Evolutionary conservation across 2,113 vertebrate species (phyloP).

Genomic region (Cinclus cinclus): DNA sequence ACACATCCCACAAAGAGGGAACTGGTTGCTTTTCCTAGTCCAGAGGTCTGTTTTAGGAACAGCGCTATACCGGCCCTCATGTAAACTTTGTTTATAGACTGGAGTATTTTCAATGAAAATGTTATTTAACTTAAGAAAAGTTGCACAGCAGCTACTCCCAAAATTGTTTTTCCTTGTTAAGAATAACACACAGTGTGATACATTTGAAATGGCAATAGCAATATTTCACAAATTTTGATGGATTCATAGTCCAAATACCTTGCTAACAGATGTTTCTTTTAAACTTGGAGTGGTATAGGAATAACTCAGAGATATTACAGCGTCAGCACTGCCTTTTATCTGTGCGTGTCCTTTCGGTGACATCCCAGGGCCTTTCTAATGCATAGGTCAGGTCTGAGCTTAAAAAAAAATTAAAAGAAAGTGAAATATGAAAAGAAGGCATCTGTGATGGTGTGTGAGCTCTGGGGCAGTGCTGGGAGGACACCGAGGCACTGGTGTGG

Average conservation of each 20-base stretch:
- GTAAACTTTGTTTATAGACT: slow-evolving; percentile 52
- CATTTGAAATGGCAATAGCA: slow-evolving; percentile 39
- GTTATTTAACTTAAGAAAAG: slow-evolving; percentile 62
- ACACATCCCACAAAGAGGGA: background rate
- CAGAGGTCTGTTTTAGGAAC: slow-evolving; percentile 6
- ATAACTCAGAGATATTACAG: slow-evolving; percentile 67
- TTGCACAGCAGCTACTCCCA: slow-evolving; percentile 60
- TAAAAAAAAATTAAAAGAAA: background rate
- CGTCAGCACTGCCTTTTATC: slow-evolving; percentile 67
- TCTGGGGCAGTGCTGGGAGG: background rate
- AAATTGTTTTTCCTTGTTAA: slow-evolving; percentile 56
- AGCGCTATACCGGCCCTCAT: background rate
- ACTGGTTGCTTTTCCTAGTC: background rate
- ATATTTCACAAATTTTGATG: slow-evolving; percentile 61
- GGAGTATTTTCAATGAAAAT: slow-evolving; percentile 67
- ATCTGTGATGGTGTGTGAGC: background rate
- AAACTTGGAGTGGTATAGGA: slow-evolving; percentile 36
- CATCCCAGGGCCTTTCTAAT: slow-evolving; percentile 44
- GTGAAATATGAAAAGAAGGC: background rate
- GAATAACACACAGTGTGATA: slow-evolving; percentile 60
- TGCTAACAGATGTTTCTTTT: slow-evolving; percentile 71
- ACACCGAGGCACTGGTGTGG: background rate
- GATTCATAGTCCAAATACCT: slow-evolving; percentile 62
- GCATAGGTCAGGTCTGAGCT: slow-evolving; percentile 16
- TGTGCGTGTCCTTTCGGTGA: slow-evolving; percentile 52